These are phyloP conservation scores for Zhuqinia jingwanae DNA, from an alignment of 2,888 invertebrate species.

Conservation along the genomic window DNA sequence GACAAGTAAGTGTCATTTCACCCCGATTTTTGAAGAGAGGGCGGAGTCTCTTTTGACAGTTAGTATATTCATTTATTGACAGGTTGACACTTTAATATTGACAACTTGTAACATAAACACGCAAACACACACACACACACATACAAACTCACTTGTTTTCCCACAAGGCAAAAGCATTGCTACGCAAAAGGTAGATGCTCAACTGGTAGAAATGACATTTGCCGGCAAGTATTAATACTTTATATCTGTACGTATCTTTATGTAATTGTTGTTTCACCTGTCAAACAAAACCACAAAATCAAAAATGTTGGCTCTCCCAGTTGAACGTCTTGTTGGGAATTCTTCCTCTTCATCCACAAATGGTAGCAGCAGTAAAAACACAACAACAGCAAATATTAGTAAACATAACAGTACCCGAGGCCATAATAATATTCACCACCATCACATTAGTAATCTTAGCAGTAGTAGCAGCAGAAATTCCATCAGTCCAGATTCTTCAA, in stretches of 20 bases:
- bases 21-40: conserved; percentile 51
- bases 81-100: conserved; percentile 72
- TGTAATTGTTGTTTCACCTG: conserved; percentile 71
- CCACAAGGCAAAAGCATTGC: no score
- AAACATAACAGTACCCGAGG: conserved; percentile 23
- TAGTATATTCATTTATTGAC: conserved; percentile 64
- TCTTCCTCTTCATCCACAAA: conserved; percentile 38
- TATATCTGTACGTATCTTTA: neutral
- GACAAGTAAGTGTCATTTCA: conserved; percentile 70
- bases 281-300: conserved; percentile 49
- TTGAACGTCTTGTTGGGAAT: conserved; percentile 78
- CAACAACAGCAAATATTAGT: conserved; percentile 59
- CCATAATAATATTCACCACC: conserved; percentile 40
- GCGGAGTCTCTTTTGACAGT: conserved; percentile 55
- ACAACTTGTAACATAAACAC: conserved; percentile 51
- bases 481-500: conserved; percentile 66
- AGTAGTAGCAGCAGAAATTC: conserved; percentile 58
- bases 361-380: conserved; percentile 20
- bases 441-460: no score
- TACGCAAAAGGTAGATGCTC: conserved; percentile 38
- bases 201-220: conserved; percentile 26
- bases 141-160: conserved; percentile 9
- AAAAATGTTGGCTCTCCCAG: conserved; percentile 79
- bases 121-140: conserved; percentile 24
- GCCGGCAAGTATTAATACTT: conserved; percentile 3